These are phyloP conservation scores for Rhynchopsitta pachyrhyncha DNA, from an alignment of 2,113 vertebrate species.

Conservation along the genomic window DNA sequence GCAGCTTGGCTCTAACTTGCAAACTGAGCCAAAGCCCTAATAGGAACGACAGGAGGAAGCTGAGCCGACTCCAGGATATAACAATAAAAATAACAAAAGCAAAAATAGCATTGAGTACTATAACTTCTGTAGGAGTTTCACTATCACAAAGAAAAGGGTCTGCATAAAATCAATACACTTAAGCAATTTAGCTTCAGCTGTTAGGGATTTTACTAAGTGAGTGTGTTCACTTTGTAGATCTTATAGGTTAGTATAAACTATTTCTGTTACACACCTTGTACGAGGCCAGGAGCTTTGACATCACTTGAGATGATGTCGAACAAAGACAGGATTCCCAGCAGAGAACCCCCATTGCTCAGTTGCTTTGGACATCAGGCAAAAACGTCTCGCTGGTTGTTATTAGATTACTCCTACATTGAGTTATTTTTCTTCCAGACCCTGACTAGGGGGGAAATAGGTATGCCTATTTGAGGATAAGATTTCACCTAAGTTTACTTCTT, in stretches of 20 bases:
- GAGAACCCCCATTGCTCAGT: not conserved
- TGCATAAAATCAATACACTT: not conserved
- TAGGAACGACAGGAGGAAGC: no score
- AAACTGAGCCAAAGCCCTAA: no score
- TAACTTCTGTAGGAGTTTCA: not conserved
- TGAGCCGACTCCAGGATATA: no score
- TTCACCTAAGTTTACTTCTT: not conserved
- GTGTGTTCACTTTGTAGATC: not conserved
- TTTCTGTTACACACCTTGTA: not conserved
- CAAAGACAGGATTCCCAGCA: not conserved
- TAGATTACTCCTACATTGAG: not conserved
- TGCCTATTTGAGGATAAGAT: not conserved
- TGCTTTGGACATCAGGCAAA: not conserved
- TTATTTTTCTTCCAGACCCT: not conserved
- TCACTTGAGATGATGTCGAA: not conserved
- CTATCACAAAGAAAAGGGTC: not conserved
- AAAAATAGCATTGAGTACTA: not conserved
- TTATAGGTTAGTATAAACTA: not conserved
- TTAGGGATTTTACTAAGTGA: not conserved
- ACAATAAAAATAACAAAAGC: not conserved
- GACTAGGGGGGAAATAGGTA: not conserved
- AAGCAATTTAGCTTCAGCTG: not conserved
- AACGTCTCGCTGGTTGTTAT: not conserved
- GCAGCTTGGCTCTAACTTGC: no score
- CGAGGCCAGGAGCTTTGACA: rapidly evolving